Base-by-base conservation (phyloP, 2,888 invertebrate species). In the Sminthurides aquaticus region DNA sequence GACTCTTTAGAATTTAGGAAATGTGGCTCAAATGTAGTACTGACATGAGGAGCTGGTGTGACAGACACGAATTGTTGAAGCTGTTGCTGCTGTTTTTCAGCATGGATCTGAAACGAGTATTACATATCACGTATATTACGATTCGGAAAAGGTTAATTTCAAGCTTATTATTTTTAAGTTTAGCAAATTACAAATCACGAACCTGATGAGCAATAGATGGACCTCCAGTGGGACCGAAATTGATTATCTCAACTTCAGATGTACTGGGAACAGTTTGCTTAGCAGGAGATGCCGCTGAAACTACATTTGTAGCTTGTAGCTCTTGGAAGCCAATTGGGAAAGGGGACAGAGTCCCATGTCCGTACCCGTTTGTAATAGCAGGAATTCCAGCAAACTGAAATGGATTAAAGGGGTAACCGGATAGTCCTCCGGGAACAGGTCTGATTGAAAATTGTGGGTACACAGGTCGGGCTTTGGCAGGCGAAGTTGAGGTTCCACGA, bases 1-100 rank as follows among this genome's bases (percentile, higher is more conserved):
- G 64, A 64, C 22, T 64, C 64, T 24, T 64, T 64, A 8, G 64
- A 64, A 22, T 64, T 64, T n/a, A 24, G 18, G 24, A 61, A 34
- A 34, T 5, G 43, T 11, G 43, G 55, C 22, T 15, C 43, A 34
- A 34, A 34, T 11, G 43, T 34, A 34, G 43, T 11, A 34, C 43
- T 34, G 43, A 34, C 43, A 15, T 11, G 15, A 34, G 43, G 43
- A 34, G 43, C 15, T 11, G 43, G 43, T 34, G 43, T 34, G n/a
- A n/a, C n/a, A n/a, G n/a, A n/a, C n/a, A n/a, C n/a, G n/a, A n/a
- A n/a, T 34, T 34, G 43, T 15, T 34, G 43, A 34, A 34, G 43
- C 43, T 11, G 15, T 34, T 34, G 43, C 43, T 34, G 5, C 43
- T 15, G 15, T 11, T 34, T 34, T 34, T 34, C 43, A 34, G 43